phyloP scores from a whole-genome alignment of 2,888 invertebrate genomes.

The Lasiommata megera region DNA sequence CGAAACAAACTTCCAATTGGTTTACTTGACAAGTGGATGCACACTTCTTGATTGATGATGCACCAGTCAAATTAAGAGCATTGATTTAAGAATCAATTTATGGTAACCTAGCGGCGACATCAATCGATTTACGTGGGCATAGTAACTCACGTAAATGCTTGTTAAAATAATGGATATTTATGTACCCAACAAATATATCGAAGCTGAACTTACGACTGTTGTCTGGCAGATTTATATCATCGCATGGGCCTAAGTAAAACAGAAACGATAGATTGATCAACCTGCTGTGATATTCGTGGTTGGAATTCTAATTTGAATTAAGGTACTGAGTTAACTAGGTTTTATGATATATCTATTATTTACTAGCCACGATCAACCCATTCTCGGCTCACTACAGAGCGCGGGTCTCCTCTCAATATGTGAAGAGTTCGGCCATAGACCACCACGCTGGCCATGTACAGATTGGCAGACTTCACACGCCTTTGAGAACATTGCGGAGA shows the following conservation, averaged over 20 bases:
- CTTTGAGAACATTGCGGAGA: too few relatives aligned
- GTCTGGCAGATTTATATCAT: conserved; percentile 35
- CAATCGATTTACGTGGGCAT: conserved; percentile 6
- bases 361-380: too few relatives aligned
- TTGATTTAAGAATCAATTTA: background rate
- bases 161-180: conserved; percentile 36
- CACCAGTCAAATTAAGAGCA: background rate
- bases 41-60: background rate
- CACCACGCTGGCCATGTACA: too few relatives aligned
- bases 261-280: conserved; percentile 41
- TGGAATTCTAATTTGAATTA: conserved; percentile 35
- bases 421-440: too few relatives aligned
- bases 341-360: too few relatives aligned
- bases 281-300: conserved; percentile 44
- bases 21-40: too few relatives aligned
- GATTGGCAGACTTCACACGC: too few relatives aligned
- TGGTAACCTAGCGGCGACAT: conserved; percentile 11
- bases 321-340: background rate
- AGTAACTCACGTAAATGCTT: conserved; percentile 17
- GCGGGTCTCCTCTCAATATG: too few relatives aligned
- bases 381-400: too few relatives aligned
- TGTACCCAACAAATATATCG: conserved; percentile 26
- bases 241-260: conserved; percentile 33
- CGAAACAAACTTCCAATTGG: too few relatives aligned
- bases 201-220: conserved; percentile 20